These are phyloP conservation scores for Syrphus vitripennis DNA, from an alignment of 2,888 invertebrate species.

Conservation along the genomic window DNA sequence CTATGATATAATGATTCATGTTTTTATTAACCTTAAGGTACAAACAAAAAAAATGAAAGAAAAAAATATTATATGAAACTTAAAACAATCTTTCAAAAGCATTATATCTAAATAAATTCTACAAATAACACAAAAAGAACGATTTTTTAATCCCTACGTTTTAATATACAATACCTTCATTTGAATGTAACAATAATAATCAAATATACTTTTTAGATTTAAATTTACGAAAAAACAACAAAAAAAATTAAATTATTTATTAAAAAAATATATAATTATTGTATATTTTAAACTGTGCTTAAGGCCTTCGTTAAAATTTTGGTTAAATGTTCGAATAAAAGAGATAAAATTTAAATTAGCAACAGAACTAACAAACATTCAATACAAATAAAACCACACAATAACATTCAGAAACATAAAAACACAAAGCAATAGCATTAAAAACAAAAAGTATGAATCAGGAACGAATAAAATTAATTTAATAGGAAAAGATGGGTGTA, in stretches of 20 bases:
- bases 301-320: constrained; percentile 5
- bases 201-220: constrained; percentile 44
- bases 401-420: background rate
- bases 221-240: constrained; percentile 8
- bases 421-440: constrained; percentile 28
- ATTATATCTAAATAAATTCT: constrained; percentile 51
- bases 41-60: constrained; percentile 17
- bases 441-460: constrained; percentile 13
- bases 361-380: constrained; percentile 13
- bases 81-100: constrained; percentile 69
- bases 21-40: constrained; percentile 42
- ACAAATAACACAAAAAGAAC: constrained; percentile 18
- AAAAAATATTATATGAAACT: constrained; percentile 53
- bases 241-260: background rate
- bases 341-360: background rate
- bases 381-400: constrained; percentile 1
- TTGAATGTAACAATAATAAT: constrained; percentile 46
- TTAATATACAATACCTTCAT: constrained; percentile 40
- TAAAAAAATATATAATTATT: background rate
- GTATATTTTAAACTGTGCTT: constrained; percentile 7
- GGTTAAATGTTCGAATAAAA: constrained; percentile 2
- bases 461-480: constrained; percentile 48
- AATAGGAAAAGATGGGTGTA: constrained; percentile 7
- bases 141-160: constrained; percentile 42
- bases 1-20: constrained; percentile 49